Base-by-base conservation (phyloP, 2,113 vertebrate genomes). In the Tachysurus vachellii region DNA sequence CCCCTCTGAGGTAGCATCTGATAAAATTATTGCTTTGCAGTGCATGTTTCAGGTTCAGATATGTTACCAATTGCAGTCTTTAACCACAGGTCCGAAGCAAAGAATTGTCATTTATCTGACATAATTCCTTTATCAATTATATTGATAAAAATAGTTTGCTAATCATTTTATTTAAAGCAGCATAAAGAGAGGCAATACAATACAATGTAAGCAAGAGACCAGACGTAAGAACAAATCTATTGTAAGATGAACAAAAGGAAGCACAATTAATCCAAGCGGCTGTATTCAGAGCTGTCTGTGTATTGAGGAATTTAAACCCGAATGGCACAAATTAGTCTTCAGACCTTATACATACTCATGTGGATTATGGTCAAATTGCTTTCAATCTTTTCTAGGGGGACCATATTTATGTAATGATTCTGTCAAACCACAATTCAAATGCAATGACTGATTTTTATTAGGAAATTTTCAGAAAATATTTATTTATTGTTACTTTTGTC, bases 1-100 rank as follows among this genome's bases (percentile, higher is more conserved):
- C 47, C 59, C 56, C 19, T 31, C 70, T 36, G 70, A 83, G 70
- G 44, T 64, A 77, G 86, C 71, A 87, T 44, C 86, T 87, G 79
- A 21, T 53, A 50, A 71, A 73, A 59, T n/a, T 28, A 86, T 61
- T 71, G 2, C 80, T 73, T 82, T 82, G 44, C 54, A 82, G 77
- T 71, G 53, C 66, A 61, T 50, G 12, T 79, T 36, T 54, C 59
- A 77, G 56, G 73, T 77, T 53, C 9, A 61, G 10, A 12, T 14
- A 3, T 17, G 23, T 28, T 17, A 17, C 2, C 44, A 53, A 64
- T 1, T 64, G 44, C 57, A 26, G 21, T 28, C 42, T 54, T 23
- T 64, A 64, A n/a, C 13, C 57, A 62, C 54, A 0, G 19, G 6
- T 82, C 14, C 36, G 6, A 23, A 61, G 56, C 54, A 42, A 71